Base-by-base conservation (phyloP, 1,140 invertebrate genomes). In the Maniola jurtina region DNA sequence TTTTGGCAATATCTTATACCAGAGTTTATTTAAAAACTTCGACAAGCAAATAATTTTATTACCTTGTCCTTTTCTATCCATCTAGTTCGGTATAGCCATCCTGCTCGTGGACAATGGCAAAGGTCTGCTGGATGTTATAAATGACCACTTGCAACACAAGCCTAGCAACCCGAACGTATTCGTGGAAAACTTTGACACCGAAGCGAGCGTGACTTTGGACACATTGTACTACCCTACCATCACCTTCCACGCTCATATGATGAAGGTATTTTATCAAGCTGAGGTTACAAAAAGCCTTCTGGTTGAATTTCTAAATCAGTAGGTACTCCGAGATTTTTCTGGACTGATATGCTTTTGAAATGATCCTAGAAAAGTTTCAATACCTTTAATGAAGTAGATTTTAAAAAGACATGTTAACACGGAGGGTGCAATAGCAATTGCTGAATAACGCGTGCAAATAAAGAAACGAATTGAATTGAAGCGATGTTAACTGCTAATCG, bases 141-240 rank as follows among this genome's bases (percentile, higher is more conserved):
- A 79, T 5, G 86, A 88, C 14, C 55, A 63, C 3, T 81, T 86
- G 58, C 78, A 81, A 58, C 73, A 79, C 25, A 77, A 74, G 47
- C 62, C 67, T 0, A 69, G 61, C 13, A 58, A 72, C 16, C 61
- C 68, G 16, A 79, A 90, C 61, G 77, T 79, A 71, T 69, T 89
- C 25, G 70, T 91, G 9, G 88, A 91, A 6, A 85, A 92, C 68
- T 91, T 92, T 72, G 89, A 91, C 45, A 90, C 89, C 0, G 82
- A 80, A 10, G 81, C 86, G 4, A 77, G 70, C 6, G 75, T 91
- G 0, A 74, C 74, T 0, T 36, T 96, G 50, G 92, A 95, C 77
- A 92, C 93, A 0, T 69, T 94, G 5, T 91, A 94, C 62, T 94
- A 94, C 81, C 93, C 93, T 0, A 93, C 94, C 7, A 92, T 96